Conservation (phyloP, 2,888 invertebrate genomes). For the Caenorhabditis sp. region DNA sequence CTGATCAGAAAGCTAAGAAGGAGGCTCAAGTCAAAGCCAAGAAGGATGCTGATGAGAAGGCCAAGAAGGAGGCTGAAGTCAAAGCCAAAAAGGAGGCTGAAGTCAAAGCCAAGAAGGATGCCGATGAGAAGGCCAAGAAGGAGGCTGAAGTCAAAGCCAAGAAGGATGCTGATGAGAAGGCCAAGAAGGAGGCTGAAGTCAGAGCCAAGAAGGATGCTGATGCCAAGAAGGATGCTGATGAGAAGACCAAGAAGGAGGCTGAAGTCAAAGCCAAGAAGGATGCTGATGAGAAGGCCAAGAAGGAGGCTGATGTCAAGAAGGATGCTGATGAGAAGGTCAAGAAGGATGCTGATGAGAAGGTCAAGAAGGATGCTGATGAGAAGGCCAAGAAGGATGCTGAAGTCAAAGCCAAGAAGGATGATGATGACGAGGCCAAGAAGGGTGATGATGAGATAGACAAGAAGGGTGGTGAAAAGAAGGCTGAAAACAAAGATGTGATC, state of each 20-base stretch:
- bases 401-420: no score
- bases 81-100: conserved; percentile 7
- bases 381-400: conserved; percentile 10
- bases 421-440: no score
- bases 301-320: conserved; percentile 11
- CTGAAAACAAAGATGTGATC: no score
- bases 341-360: conserved; percentile 4
- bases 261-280: conserved; percentile 4
- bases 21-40: conserved; percentile 1
- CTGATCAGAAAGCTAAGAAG: background rate
- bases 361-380: conserved; percentile 6
- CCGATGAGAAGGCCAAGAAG: conserved; percentile 3
- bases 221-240: conserved; percentile 11
- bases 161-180: conserved; percentile 6
- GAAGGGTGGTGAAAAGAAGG: no score
- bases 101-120: background rate
- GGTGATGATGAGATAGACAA: no score
- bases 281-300: conserved; percentile 11
- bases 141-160: background rate
- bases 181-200: conserved; percentile 2
- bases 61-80: background rate
- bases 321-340: background rate
- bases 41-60: background rate
- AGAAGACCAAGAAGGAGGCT: conserved; percentile 7
- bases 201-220: conserved; percentile 13